Percentiles rank a stretch among this genome's conserved stretches.
Conservation (phyloP, 2,113 vertebrate species). For the Poeciliopsis retropinna region DNA sequence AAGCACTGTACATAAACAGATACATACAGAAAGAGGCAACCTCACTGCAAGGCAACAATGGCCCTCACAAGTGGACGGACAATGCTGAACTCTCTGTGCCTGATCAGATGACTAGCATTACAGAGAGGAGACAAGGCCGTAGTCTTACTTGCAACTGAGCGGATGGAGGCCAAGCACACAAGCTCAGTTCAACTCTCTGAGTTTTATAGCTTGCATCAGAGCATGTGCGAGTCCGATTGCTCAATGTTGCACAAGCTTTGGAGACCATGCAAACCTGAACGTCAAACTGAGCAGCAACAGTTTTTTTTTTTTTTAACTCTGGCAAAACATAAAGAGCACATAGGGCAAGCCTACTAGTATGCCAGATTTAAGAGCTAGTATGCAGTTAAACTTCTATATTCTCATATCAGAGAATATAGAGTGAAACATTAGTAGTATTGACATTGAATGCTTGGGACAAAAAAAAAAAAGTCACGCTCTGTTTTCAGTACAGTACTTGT, state of each 20-base stretch:
- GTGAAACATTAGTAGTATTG: background rate
- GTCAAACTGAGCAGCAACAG: slow-evolving; percentile 18
- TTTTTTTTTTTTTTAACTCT: background rate
- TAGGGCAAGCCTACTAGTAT: background rate
- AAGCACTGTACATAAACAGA: slow-evolving; percentile 46
- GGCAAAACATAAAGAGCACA: slow-evolving; percentile 6
- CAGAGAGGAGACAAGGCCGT: slow-evolving; percentile 74
- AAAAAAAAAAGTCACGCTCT: background rate
- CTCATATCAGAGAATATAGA: slow-evolving; percentile 25
- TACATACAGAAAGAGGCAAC: slow-evolving; percentile 62
- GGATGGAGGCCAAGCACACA: slow-evolving; percentile 63
- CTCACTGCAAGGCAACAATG: slow-evolving; percentile 73
- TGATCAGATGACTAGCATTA: slow-evolving; percentile 81
- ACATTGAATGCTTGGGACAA: background rate
- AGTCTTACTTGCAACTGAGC: slow-evolving; percentile 73
- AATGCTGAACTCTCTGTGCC: slow-evolving; percentile 76
- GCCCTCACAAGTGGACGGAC: slow-evolving; percentile 75
- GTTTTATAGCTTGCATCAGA: slow-evolving; percentile 66
- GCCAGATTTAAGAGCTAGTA: background rate
- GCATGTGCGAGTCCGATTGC: slow-evolving; percentile 42
- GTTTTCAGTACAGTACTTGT: background rate
- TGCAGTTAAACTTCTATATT: background rate
- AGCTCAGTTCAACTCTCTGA: slow-evolving; percentile 62
- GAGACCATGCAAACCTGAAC: slow-evolving; percentile 36
- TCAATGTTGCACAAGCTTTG: slow-evolving; percentile 53